These are phyloP conservation scores for Psococerastis gibbosa DNA, from an alignment of 2,888 invertebrate genomes.

Conservation along the genomic window DNA sequence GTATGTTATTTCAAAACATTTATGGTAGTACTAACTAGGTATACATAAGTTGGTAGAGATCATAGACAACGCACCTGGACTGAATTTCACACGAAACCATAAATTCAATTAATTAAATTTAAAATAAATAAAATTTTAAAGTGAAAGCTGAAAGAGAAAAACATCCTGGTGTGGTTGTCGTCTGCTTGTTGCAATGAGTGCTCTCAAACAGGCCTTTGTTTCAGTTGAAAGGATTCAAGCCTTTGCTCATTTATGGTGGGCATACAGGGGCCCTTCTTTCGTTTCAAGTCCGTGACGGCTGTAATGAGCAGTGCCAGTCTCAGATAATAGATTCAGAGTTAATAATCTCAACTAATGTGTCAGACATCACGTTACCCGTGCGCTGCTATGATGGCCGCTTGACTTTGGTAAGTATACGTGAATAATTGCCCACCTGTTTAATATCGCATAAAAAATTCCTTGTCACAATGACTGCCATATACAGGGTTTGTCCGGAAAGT, in stretches of 20 bases:
- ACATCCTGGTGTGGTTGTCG: no score
- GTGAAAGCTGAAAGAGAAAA: no score
- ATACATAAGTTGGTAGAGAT: no score
- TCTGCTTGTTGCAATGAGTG: no score
- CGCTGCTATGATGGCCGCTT: constrained; percentile 54
- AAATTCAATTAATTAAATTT: no score
- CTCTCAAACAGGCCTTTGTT: no score
- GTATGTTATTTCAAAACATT: no score
- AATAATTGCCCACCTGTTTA: background rate
- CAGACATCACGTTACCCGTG: constrained; percentile 47
- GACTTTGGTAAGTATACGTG: constrained; percentile 31
- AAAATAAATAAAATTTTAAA: no score
- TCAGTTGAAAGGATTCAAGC: constrained; percentile 39
- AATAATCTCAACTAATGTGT: constrained; percentile 52
- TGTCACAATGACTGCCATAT: background rate
- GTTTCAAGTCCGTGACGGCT: constrained; percentile 33
- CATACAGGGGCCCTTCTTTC: constrained; percentile 37
- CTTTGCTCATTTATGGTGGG: constrained; percentile 37
- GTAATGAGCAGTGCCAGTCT: constrained; percentile 25
- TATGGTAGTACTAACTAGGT: no score
- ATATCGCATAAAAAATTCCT: background rate
- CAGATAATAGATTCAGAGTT: constrained; percentile 41
- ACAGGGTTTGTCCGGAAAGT: no score
- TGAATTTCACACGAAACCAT: no score
- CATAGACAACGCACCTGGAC: no score